phyloP scores from a whole-genome alignment of 2,888 invertebrate genomes.

The Noctuana brunneofusca region DNA sequence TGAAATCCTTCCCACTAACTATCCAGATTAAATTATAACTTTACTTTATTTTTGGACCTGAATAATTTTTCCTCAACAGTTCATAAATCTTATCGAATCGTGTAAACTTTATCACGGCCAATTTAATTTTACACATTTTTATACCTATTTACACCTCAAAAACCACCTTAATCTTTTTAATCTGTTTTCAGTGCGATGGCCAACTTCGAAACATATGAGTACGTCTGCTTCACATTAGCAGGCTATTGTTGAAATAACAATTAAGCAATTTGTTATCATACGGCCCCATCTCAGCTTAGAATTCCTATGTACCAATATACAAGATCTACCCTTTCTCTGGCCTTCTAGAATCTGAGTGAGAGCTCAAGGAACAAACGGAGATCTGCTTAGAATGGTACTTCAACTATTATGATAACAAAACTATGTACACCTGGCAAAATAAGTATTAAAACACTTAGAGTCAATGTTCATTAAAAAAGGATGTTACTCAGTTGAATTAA shows the following conservation, averaged over 20 bases:
- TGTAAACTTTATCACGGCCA: not conserved
- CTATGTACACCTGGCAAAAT: constrained; percentile 35
- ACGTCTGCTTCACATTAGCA: constrained; percentile 51
- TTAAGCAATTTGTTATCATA: constrained; percentile 69
- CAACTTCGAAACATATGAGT: constrained; percentile 25
- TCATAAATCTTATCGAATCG: not conserved
- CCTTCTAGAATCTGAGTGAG: constrained; percentile 14
- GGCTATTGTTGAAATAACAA: constrained; percentile 67
- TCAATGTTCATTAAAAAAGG: not conserved
- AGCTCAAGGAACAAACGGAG: constrained; percentile 33
- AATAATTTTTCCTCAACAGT: not conserved
- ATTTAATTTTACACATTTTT: constrained; percentile 4
- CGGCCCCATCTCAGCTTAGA: constrained; percentile 56
- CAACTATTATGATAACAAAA: constrained; percentile 26
- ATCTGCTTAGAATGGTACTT: constrained; percentile 46
- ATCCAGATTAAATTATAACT: too few relatives aligned
- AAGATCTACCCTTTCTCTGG: constrained; percentile 42
- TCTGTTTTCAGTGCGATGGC: constrained; percentile 13
- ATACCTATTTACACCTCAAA: not conserved
- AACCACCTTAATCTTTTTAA: not conserved
- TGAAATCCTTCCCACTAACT: too few relatives aligned
- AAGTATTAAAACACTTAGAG: not conserved
- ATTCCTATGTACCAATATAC: constrained; percentile 41
- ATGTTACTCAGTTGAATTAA: constrained; percentile 6
- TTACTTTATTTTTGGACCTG: too few relatives aligned